Percentiles rank a stretch among this genome's conserved stretches.
These are phyloP conservation scores for Rana temporaria DNA, from an alignment of 2,113 vertebrate genomes.

Conservation along the genomic window DNA sequence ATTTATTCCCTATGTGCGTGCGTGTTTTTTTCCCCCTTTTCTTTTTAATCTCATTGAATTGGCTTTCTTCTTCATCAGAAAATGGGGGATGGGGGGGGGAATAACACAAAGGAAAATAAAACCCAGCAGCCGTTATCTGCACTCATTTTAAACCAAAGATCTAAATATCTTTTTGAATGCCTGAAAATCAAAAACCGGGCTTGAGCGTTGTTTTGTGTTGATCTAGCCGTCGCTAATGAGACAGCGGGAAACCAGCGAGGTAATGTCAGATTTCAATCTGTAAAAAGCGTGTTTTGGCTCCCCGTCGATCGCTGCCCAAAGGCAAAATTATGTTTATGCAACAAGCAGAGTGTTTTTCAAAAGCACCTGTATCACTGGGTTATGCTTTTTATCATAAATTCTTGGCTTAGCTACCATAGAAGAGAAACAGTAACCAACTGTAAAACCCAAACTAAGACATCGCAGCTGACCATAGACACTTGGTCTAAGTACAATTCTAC, in stretches of 20 bases:
- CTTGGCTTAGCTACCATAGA: no score
- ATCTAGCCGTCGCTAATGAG: constrained; percentile 7
- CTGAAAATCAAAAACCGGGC: not conserved
- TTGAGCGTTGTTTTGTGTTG: constrained; percentile 14
- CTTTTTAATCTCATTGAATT: constrained; percentile 31
- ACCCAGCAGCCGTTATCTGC: constrained; percentile 4
- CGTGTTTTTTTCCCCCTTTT: not conserved
- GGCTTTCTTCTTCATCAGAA: not conserved
- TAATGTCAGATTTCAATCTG: not conserved
- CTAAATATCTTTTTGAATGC: constrained; percentile 29
- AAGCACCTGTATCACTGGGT: no score
- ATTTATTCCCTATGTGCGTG: not conserved
- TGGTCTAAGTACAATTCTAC: no score
- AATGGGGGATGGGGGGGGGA: not conserved
- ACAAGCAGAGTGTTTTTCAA: not conserved
- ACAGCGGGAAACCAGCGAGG: not conserved
- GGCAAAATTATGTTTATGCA: not conserved
- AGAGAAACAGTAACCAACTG: no score
- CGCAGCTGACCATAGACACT: no score
- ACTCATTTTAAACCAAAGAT: constrained; percentile 13
- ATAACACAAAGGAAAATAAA: constrained; percentile 1
- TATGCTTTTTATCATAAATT: no score
- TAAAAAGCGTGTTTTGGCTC: not conserved
- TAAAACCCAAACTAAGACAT: no score
- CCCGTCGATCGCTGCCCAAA: not conserved